These are phyloP conservation scores for Aphidius colemani DNA, from an alignment of 2,888 invertebrate genomes.

Conservation along the genomic window DNA sequence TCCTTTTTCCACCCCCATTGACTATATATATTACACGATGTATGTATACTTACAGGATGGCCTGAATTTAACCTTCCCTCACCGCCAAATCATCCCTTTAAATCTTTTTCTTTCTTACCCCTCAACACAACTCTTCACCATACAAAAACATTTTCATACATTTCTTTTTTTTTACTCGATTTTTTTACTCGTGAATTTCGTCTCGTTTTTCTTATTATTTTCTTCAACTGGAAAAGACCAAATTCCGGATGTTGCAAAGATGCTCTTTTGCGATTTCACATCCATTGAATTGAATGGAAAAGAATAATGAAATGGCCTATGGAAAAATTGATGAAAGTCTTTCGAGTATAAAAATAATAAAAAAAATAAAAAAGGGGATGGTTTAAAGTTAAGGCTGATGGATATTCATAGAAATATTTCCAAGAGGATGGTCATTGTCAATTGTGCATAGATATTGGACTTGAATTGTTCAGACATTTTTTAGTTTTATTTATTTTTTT, in stretches of 20 bases:
- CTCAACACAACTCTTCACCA: no score
- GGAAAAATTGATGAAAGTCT: no score
- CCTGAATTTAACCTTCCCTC: slow-evolving; percentile 50
- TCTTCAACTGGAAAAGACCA: slow-evolving; percentile 24
- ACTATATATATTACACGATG: slow-evolving; percentile 48
- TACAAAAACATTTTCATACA: no score
- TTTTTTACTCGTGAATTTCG: no score
- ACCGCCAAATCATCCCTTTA: slow-evolving; percentile 19
- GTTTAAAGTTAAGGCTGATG: slow-evolving; percentile 24
- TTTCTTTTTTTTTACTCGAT: no score
- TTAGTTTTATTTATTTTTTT: not conserved
- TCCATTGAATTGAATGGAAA: slow-evolving; percentile 9
- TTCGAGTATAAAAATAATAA: not conserved
- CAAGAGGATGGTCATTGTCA: slow-evolving; percentile 32
- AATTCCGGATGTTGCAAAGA: slow-evolving; percentile 47
- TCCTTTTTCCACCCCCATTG: slow-evolving; percentile 22
- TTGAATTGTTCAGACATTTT: slow-evolving; percentile 11
- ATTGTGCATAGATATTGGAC: slow-evolving; percentile 28
- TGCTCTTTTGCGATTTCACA: slow-evolving; percentile 38
- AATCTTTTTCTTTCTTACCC: slow-evolving; percentile 23
- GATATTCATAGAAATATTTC: slow-evolving; percentile 29
- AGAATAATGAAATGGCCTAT: not conserved
- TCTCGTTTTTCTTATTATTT: slow-evolving; percentile 1
- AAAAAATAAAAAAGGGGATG: not conserved
- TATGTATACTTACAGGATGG: slow-evolving; percentile 51